phyloP scores from a whole-genome alignment of 2,113 vertebrate species.

The Aptenodytes patagonicus region DNA sequence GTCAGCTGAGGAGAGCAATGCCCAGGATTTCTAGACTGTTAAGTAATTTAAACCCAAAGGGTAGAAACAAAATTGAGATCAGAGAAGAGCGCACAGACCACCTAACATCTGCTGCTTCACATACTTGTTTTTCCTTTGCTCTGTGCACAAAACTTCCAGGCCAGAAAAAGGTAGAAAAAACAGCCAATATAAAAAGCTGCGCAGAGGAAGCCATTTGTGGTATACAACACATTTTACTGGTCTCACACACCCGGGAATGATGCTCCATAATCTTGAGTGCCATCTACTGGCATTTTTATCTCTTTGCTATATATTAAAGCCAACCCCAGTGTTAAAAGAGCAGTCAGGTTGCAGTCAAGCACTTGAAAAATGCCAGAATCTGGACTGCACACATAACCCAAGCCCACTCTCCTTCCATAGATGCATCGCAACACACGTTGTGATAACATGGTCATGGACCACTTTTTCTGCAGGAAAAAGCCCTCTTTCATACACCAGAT shows the following conservation, averaged over 20 bases:
- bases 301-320: not conserved
- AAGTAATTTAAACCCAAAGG: slow-evolving; percentile 34
- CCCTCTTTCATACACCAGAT: not conserved
- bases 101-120: not conserved
- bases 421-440: not conserved
- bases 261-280: slow-evolving; percentile 56
- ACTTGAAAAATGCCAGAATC: slow-evolving; percentile 32
- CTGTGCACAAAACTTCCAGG: not conserved
- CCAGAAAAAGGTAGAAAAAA: not conserved
- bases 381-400: not conserved
- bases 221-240: not conserved
- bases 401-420: not conserved
- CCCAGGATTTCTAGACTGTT: not conserved
- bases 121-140: not conserved
- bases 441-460: not conserved
- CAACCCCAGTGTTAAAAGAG: not conserved
- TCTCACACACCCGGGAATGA: not conserved
- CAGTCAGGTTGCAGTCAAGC: not conserved
- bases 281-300: slow-evolving; percentile 56
- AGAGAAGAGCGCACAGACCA: not conserved
- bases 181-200: not conserved
- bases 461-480: not conserved
- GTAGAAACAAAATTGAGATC: not conserved
- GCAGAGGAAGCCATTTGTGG: slow-evolving; percentile 44
- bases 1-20: slow-evolving; percentile 40